Evolutionary conservation across 1,140 invertebrate genomes (phyloP).

Genomic region (Pseudomyrmex dendroicus): DNA sequence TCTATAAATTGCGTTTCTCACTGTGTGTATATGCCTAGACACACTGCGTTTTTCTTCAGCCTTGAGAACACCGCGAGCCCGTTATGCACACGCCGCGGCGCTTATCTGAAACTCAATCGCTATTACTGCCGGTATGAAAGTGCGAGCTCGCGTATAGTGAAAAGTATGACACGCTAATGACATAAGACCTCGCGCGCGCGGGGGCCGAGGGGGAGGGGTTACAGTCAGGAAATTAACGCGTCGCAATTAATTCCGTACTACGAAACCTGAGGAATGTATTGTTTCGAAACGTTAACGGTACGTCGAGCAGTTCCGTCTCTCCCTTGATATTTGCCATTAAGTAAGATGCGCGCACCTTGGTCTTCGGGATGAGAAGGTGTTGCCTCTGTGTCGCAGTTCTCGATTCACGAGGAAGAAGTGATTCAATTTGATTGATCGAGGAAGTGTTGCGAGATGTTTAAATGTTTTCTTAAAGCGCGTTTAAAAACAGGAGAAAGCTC

Average conservation of each 20-base stretch:
- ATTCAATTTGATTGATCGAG: neutral
- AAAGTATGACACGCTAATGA: constrained; percentile 58
- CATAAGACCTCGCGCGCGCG: constrained; percentile 20
- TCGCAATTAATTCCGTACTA: constrained; percentile 42
- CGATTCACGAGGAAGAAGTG: neutral
- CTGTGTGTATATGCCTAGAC: constrained; percentile 49
- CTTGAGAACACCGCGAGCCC: constrained; percentile 51
- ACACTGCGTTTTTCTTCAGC: constrained; percentile 53
- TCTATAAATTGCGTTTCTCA: constrained; percentile 59
- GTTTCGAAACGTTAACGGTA: constrained; percentile 47
- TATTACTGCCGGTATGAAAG: constrained; percentile 57
- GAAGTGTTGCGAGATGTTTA: neutral
- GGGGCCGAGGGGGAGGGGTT: neutral
- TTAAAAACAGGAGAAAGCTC: constrained; percentile 5
- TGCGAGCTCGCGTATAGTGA: constrained; percentile 29
- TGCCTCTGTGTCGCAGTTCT: neutral
- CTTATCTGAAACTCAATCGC: constrained; percentile 45
- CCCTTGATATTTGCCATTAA: constrained; percentile 1
- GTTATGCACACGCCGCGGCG: constrained; percentile 41
- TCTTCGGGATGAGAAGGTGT: neutral
- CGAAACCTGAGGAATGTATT: constrained; percentile 36
- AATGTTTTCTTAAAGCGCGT: constrained; percentile 7
- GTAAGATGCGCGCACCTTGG: neutral
- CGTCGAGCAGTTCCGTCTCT: constrained; percentile 5
- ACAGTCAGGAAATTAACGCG: constrained; percentile 37